phyloP scores from a whole-genome alignment of 2,113 vertebrate genomes.

The Glaucidium brasilianum region DNA sequence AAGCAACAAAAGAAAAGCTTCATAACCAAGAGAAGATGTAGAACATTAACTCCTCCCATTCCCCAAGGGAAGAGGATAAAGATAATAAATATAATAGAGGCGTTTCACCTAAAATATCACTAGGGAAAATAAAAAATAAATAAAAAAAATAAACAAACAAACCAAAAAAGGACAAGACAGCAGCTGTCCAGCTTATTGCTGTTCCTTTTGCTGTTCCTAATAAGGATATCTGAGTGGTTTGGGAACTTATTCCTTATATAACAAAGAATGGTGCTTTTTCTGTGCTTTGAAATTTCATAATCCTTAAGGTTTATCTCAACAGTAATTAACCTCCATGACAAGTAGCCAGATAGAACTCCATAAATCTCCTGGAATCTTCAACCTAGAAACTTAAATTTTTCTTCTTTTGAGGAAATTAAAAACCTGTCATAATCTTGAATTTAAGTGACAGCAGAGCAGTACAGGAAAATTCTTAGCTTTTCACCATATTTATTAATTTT shows the following conservation, averaged over 20 bases:
- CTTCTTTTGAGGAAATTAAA: background rate
- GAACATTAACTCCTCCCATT: background rate
- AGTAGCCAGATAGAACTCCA: background rate
- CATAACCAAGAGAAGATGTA: background rate
- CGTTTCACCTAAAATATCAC: background rate
- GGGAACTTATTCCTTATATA: background rate
- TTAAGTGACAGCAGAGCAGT: background rate
- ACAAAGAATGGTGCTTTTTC: background rate
- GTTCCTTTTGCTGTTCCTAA: background rate
- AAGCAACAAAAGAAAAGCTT: constrained; percentile 25
- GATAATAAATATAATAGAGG: background rate
- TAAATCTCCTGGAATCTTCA: background rate
- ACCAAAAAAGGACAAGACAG: background rate
- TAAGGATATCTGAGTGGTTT: background rate
- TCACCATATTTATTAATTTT: background rate
- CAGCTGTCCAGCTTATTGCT: background rate
- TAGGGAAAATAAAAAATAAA: background rate
- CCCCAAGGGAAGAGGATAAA: background rate
- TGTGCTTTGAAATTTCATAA: background rate
- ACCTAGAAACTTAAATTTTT: background rate
- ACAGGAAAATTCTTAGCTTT: background rate
- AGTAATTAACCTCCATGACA: constrained; percentile 14
- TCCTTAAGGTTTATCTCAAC: background rate
- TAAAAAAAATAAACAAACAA: no score
- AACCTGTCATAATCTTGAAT: background rate